phyloP scores from a whole-genome alignment of 2,888 invertebrate genomes.

The Lithophane leautieri region DNA sequence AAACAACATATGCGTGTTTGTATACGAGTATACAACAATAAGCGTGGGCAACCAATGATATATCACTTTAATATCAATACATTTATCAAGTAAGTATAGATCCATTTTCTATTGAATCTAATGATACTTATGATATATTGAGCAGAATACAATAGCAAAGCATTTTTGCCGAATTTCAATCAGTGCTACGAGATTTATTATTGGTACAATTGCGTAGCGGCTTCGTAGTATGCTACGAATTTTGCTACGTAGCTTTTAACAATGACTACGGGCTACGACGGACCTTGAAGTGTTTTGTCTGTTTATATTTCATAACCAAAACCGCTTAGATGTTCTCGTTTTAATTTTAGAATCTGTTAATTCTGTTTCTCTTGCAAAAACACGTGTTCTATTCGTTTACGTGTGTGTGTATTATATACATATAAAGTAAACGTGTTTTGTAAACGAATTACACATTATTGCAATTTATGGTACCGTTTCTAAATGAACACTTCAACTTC shows the following conservation, averaged over 20 bases:
- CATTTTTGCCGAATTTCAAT: constrained; percentile 37
- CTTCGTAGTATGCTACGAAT: constrained; percentile 23
- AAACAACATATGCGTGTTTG: neutral
- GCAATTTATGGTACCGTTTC: constrained; percentile 34
- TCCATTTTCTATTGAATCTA: constrained; percentile 47
- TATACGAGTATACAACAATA: constrained; percentile 5
- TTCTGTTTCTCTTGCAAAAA: neutral
- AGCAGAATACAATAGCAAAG: constrained; percentile 30
- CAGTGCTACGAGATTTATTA: constrained; percentile 43
- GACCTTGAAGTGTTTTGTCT: constrained; percentile 13
- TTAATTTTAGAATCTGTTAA: constrained; percentile 18
- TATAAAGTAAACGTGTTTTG: constrained; percentile 30
- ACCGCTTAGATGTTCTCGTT: constrained; percentile 19
- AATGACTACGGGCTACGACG: constrained; percentile 13
- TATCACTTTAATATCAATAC: constrained; percentile 46
- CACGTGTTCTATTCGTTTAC: neutral
- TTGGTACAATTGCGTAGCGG: constrained; percentile 40
- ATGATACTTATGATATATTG: constrained; percentile 52
- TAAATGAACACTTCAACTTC: constrained; percentile 32
- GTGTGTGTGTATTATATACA: neutral
- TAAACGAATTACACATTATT: constrained; percentile 26
- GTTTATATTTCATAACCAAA: constrained; percentile 32
- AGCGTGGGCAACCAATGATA: constrained; percentile 38
- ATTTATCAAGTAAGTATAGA: constrained; percentile 51
- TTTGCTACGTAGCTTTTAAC: constrained; percentile 28